Evolutionary conservation across 2,888 invertebrate genomes (phyloP), one percentile per base, ranked within the genome.

Genomic region (Caenorhabditis wallacei): DNA sequence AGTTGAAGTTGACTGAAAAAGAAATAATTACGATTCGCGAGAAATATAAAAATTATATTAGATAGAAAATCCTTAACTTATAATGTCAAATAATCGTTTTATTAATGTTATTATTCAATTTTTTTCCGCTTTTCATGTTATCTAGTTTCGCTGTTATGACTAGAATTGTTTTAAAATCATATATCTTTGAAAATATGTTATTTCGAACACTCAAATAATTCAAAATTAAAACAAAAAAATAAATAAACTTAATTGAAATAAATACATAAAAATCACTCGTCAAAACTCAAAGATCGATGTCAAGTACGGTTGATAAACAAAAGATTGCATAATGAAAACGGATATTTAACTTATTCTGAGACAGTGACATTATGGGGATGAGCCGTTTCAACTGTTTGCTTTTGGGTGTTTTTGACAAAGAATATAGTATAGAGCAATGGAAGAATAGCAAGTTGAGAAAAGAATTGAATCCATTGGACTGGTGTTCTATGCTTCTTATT

Each of bases 301-400:
- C 57, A 76, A 69, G 76, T 76, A 76, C 76, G 76, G 75, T 48
- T 46, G 61, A 72, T 72, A 22, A 40, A n/a, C n/a, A 59, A 4
- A 40, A n/a, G 24, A 24, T n/a, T n/a, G n/a, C n/a, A n/a, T n/a
- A n/a, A n/a, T n/a, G 11, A 40, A 54, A 40, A 10, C 22, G 7
- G 5, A 51, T 1, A 5, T 40, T 54, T 2, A 10, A 13, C 16
- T 3, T 16, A 76, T 20, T 76, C 76, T 0, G 57, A 26, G n/a
- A 76, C 61, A 0, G 68, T 76, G 7, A 76, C 76, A 68, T 76
- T 76, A 20, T 76, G 76, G n/a, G 51, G 68, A 20, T 18, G 51
- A 7, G 64, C 18, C 8, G 37, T 63, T 26, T 53, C 64, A 5
- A 35, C 71, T 20, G 43, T 48, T 5, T 54, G 43, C 20, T 74